These are phyloP conservation scores for Drosophila mayri DNA, from an alignment of 1,140 invertebrate species.

Conservation along the genomic window DNA sequence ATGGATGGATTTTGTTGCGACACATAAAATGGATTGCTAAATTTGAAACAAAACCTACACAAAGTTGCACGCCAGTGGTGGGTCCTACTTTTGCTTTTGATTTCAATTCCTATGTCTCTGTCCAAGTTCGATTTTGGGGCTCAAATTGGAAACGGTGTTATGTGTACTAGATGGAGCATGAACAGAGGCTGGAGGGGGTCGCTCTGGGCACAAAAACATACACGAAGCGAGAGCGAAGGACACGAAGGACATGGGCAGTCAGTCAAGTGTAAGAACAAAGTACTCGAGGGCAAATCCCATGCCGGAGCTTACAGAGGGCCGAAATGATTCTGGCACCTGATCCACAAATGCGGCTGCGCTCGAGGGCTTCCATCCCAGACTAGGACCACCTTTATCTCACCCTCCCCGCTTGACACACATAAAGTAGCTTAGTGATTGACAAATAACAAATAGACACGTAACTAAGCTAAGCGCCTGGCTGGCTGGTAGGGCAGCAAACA, in stretches of 20 bases:
- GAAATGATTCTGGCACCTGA: constrained; percentile 44
- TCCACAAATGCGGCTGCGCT: constrained; percentile 9
- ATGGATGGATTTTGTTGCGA: constrained; percentile 33
- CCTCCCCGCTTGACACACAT: constrained; percentile 56
- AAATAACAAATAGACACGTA: constrained; percentile 79
- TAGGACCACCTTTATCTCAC: not conserved
- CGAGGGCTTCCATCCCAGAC: not conserved
- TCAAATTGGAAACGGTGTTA: constrained; percentile 78
- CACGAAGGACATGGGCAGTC: constrained; percentile 41
- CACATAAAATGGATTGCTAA: constrained; percentile 40
- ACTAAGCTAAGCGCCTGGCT: constrained; percentile 56
- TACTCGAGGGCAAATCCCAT: constrained; percentile 47
- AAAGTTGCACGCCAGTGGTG: constrained; percentile 23
- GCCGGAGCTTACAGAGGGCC: constrained; percentile 27
- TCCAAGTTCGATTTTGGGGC: constrained; percentile 68
- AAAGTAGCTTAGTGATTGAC: constrained; percentile 80
- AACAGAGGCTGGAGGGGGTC: not conserved
- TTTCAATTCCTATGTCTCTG: constrained; percentile 62
- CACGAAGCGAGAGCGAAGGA: constrained; percentile 22
- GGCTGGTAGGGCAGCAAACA: constrained; percentile 59
- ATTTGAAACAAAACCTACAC: constrained; percentile 40
- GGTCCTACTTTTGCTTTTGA: constrained; percentile 53
- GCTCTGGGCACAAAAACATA: constrained; percentile 27
- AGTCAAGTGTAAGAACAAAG: constrained; percentile 79
- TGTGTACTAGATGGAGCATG: constrained; percentile 65